Conservation (phyloP, 2,888 invertebrate species). For the Ennomos erosarius region DNA sequence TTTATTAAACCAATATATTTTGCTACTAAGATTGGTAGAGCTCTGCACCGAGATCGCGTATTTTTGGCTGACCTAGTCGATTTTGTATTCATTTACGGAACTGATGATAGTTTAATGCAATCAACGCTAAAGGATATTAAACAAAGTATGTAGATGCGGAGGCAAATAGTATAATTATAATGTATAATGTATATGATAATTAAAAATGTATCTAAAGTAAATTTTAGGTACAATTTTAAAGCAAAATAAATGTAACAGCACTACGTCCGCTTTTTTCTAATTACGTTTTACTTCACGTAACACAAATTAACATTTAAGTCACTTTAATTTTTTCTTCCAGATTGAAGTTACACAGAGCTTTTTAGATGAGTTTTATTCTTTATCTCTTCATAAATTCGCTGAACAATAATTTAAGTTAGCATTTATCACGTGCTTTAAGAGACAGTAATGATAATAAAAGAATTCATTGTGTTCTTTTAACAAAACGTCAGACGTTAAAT, state of each 20-base stretch:
- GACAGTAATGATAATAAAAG: slow-evolving; percentile 3
- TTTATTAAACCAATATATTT: slow-evolving; percentile 8
- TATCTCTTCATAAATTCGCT: slow-evolving; percentile 24
- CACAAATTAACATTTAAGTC: slow-evolving; percentile 34
- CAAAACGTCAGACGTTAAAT: neutral
- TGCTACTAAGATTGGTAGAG: neutral
- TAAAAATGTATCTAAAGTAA: slow-evolving; percentile 12
- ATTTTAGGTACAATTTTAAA: slow-evolving; percentile 16
- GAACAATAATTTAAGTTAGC: slow-evolving; percentile 25
- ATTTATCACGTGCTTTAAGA: neutral
- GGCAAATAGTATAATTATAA: neutral
- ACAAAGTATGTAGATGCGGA: too few relatives aligned
- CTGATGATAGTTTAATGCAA: neutral
- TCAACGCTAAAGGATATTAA: neutral
- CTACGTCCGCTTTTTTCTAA: slow-evolving; percentile 24
- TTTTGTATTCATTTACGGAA: neutral
- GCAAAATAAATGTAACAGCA: slow-evolving; percentile 18
- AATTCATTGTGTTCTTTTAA: neutral
- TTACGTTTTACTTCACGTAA: slow-evolving; percentile 34
- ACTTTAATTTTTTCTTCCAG: slow-evolving; percentile 29
- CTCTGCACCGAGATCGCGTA: neutral
- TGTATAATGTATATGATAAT: too few relatives aligned
- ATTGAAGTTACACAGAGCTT: slow-evolving; percentile 28
- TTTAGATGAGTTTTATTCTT: slow-evolving; percentile 31
- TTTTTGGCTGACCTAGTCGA: neutral